Evolutionary conservation across 2,113 vertebrate species (phyloP).

Genomic region (Poecilia latipinna): DNA sequence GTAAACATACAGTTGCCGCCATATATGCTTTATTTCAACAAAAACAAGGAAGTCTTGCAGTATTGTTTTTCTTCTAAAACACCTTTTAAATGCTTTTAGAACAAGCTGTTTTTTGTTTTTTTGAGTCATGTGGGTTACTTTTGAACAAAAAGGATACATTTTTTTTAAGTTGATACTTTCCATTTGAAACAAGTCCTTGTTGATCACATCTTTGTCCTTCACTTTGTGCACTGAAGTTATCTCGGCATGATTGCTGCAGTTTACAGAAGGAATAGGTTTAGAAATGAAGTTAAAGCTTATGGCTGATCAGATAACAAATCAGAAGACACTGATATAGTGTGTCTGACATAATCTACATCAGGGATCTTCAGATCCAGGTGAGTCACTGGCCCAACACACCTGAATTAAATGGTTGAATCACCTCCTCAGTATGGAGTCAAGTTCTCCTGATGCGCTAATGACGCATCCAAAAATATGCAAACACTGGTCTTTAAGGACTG

Average conservation of each 20-base stretch:
- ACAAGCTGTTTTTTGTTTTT: not conserved
- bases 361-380: too few species aligned
- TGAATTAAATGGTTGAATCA: too few species aligned
- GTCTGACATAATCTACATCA: not conserved
- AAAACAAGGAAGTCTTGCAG: not conserved
- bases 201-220: not conserved
- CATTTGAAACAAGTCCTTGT: conserved; percentile 3
- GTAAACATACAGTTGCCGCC: too few species aligned
- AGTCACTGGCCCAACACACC: too few species aligned
- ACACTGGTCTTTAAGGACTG: too few species aligned
- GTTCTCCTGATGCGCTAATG: too few species aligned
- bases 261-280: too few species aligned
- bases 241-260: conserved; percentile 2
- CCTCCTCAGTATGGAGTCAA: too few species aligned
- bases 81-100: not conserved
- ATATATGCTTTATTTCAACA: too few species aligned
- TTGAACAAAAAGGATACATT: not conserved
- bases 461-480: too few species aligned
- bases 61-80: not conserved
- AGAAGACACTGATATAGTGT: conserved; percentile 7
- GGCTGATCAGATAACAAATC: conserved; percentile 13
- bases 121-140: conserved; percentile 9
- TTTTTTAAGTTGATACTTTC: conserved; percentile 5
- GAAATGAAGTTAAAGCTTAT: conserved; percentile 11
- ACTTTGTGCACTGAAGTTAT: conserved; percentile 14